Conservation (phyloP, 2,888 invertebrate genomes). For the Myathropa florea region DNA sequence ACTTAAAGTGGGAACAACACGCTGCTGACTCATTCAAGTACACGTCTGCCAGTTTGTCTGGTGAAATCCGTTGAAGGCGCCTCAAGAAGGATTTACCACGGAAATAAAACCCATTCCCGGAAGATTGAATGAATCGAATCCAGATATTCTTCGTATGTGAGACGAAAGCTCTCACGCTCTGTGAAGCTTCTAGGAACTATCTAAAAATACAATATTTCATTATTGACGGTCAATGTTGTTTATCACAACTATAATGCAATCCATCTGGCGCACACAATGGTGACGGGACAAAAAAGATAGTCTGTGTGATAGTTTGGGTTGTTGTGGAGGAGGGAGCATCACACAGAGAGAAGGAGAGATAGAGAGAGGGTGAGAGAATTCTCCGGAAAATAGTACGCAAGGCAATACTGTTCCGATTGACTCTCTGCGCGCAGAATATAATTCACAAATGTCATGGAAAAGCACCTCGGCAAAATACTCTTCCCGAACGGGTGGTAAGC, state of each 20-base stretch:
- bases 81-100: not conserved
- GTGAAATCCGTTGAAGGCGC: not conserved
- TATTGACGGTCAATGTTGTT: conserved; percentile 63
- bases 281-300: not conserved
- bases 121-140: not conserved
- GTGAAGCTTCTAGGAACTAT: conserved; percentile 7
- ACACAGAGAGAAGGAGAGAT: not conserved
- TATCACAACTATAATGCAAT: conserved; percentile 59
- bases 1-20: not conserved
- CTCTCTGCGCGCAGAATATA: conserved; percentile 60
- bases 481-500: conserved; percentile 32
- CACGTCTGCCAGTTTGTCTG: not conserved
- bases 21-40: not conserved
- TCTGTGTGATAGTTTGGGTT: not conserved
- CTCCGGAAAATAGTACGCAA: conserved; percentile 11
- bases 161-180: not conserved
- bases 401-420: not conserved
- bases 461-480: conserved; percentile 31
- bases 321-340: too few relatives aligned
- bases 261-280: conserved; percentile 38
- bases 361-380: too few relatives aligned
- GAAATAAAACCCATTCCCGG: not conserved
- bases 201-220: conserved; percentile 25
- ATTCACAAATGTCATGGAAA: conserved; percentile 56
- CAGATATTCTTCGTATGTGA: not conserved